A percentile compares a stretch with the other conserved stretches of the same genome.
phyloP scores from a whole-genome alignment of 2,797 vertebrate genomes.

The Pachyuromys duprasi region DNA sequence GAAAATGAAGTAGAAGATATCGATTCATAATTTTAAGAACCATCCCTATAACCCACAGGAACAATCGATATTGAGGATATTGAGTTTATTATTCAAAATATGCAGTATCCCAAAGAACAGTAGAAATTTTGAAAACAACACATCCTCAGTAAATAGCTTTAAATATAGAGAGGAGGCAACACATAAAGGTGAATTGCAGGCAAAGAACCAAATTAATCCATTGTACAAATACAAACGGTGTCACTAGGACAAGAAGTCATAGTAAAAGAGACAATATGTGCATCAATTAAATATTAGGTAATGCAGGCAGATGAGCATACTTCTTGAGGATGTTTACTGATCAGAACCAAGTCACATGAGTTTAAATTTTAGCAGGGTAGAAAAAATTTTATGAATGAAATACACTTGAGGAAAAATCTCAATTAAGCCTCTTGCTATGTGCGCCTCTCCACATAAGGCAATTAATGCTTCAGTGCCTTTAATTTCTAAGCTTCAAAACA shows the following conservation, averaged over 20 bases:
- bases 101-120: constrained; percentile 14
- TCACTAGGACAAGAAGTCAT: not conserved
- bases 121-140: constrained; percentile 20
- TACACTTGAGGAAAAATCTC: not conserved
- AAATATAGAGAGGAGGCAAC: not conserved
- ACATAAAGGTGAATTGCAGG: not conserved
- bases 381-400: not conserved
- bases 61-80: constrained; percentile 71
- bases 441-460: not conserved
- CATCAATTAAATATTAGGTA: not conserved
- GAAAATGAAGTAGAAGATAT: constrained; percentile 60
- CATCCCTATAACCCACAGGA: constrained; percentile 45
- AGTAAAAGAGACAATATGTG: not conserved
- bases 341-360: not conserved
- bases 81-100: constrained; percentile 71
- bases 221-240: not conserved
- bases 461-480: not conserved
- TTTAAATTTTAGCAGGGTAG: not conserved
- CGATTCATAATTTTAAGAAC: constrained; percentile 70
- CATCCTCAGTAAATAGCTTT: not conserved
- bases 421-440: not conserved
- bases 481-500: not conserved
- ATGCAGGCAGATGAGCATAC: not conserved
- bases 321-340: not conserved
- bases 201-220: not conserved